Evolutionary conservation across 2,797 vertebrate species (phyloP).

Genomic region (Fistularia commersonii): DNA sequence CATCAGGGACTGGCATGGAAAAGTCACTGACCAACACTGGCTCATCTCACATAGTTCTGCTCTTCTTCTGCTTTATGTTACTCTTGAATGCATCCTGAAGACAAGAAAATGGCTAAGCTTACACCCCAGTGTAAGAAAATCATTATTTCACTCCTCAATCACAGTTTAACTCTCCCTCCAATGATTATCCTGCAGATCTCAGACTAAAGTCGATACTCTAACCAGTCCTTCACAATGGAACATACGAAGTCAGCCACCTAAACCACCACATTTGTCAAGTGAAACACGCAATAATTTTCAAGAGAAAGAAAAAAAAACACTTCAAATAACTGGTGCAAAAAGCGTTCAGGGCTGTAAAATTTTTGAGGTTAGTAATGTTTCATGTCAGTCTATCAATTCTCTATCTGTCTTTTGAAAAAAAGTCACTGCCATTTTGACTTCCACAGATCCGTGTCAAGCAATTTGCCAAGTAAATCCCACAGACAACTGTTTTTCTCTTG

Average conservation of each 20-base stretch:
- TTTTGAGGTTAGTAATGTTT: neutral
- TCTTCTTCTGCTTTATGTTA: constrained; percentile 1
- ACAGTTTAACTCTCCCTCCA: constrained; percentile 9
- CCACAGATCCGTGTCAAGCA: constrained; percentile 17
- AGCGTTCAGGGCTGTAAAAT: neutral
- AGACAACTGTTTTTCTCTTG: constrained; percentile 5
- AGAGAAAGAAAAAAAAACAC: neutral
- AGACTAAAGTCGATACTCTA: constrained; percentile 19
- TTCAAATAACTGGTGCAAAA: neutral
- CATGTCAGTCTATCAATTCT: neutral
- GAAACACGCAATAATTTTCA: neutral
- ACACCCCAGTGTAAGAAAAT: constrained; percentile 30
- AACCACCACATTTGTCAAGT: constrained; percentile 3
- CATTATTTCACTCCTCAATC: constrained; percentile 37
- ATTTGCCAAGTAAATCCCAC: constrained; percentile 7
- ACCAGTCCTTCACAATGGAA: constrained; percentile 10
- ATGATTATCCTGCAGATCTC: constrained; percentile 18
- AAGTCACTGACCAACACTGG: no score
- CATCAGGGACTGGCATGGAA: no score
- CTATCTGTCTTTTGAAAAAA: neutral
- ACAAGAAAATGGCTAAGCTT: constrained; percentile 25
- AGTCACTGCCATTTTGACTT: neutral
- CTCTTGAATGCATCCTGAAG: constrained; percentile 9
- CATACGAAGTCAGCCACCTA: neutral
- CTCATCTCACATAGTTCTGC: constrained; percentile 3